These are phyloP conservation scores for Stenopsyche tienmushanensis DNA, from an alignment of 1,140 invertebrate genomes.

Conservation along the genomic window DNA sequence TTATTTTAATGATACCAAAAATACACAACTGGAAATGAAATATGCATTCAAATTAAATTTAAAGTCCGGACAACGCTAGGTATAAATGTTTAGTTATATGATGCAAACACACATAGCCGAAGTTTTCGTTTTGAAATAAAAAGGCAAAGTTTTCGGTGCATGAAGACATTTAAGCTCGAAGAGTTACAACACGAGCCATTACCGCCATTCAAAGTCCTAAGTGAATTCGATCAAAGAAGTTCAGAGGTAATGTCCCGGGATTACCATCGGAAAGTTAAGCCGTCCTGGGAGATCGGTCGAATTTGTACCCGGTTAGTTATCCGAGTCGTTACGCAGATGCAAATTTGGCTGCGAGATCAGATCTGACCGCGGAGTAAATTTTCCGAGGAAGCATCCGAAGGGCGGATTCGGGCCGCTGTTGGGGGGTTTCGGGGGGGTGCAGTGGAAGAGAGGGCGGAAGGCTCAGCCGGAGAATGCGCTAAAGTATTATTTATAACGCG, in stretches of 20 bases:
- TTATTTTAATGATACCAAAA: too few relatives aligned
- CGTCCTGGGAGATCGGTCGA: neutral
- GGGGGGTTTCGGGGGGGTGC: neutral
- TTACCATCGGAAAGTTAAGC: neutral
- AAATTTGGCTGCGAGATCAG: neutral
- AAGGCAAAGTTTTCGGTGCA: too few relatives aligned
- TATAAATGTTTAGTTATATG: too few relatives aligned
- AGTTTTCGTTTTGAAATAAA: too few relatives aligned
- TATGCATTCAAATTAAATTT: too few relatives aligned
- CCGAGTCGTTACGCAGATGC: neutral
- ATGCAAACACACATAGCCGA: too few relatives aligned
- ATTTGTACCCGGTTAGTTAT: neutral
- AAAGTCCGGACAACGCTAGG: too few relatives aligned
- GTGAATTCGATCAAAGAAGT: neutral
- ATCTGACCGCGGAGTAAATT: neutral
- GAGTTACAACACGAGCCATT: too few relatives aligned
- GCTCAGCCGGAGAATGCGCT: neutral
- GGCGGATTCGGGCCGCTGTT: neutral
- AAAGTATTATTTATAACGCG: constrained; percentile 17
- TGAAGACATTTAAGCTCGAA: too few relatives aligned
- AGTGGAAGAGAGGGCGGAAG: neutral
- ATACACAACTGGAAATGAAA: too few relatives aligned
- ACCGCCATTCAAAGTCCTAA: too few relatives aligned
- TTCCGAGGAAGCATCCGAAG: too few relatives aligned
- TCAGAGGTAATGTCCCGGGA: neutral